Evolutionary conservation across 2,797 vertebrate genomes (phyloP).

Genomic region (Sparidentex hasta): DNA sequence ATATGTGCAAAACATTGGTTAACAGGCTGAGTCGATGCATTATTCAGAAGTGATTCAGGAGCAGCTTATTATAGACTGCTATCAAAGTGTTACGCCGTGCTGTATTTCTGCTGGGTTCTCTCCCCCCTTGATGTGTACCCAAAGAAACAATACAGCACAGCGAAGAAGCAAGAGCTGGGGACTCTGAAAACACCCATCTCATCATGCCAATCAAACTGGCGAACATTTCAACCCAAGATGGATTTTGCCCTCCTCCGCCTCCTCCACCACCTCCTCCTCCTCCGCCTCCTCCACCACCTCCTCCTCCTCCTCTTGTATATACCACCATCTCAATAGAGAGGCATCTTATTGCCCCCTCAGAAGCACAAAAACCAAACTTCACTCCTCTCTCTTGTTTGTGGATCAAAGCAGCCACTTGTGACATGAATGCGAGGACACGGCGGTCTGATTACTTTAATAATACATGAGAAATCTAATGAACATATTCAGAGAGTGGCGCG

Average conservation of each 20-base stretch:
- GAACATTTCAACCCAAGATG: conserved; percentile 54
- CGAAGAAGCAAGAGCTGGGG: conserved; percentile 5
- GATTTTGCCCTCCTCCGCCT: conserved; percentile 43
- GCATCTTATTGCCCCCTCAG: conserved; percentile 19
- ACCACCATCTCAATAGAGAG: conserved; percentile 35
- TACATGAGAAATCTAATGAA: conserved; percentile 87
- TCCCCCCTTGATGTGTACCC: conserved; percentile 28
- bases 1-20: conserved; percentile 44
- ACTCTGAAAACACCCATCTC: conserved; percentile 26
- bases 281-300: conserved; percentile 24
- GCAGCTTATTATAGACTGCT: conserved; percentile 52
- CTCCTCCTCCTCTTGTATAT: conserved; percentile 27
- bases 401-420: conserved; percentile 73
- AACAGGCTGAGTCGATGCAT: conserved; percentile 48
- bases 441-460: conserved; percentile 88
- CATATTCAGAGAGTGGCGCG: conserved; percentile 79
- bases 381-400: conserved; percentile 71
- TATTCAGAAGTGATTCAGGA: conserved; percentile 58
- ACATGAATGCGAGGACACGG: conserved; percentile 74
- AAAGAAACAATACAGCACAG: conserved; percentile 33
- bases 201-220: conserved; percentile 42
- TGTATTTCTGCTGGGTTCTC: conserved; percentile 21
- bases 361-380: conserved; percentile 61
- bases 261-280: conserved; percentile 24
- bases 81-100: conserved; percentile 43